Evolutionary conservation across 2,888 invertebrate species (phyloP).

Genomic region (Blastobasis adustella): DNA sequence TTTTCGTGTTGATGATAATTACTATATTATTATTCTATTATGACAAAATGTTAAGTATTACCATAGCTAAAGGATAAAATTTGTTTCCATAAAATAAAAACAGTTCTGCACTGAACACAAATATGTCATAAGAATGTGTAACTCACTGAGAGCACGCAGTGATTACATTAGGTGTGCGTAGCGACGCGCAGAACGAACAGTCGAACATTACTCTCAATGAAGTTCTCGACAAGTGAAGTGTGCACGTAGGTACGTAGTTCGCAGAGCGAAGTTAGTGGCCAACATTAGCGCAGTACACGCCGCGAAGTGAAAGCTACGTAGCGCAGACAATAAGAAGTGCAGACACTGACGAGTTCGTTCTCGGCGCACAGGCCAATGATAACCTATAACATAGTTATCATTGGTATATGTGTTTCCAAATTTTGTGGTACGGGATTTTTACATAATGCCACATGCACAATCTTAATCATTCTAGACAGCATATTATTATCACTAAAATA

Average conservation of each 20-base stretch:
- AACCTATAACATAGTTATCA: slow-evolving; percentile 76
- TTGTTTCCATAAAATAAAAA: slow-evolving; percentile 11
- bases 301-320: slow-evolving; percentile 72
- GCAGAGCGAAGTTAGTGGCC: slow-evolving; percentile 67
- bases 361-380: slow-evolving; percentile 76
- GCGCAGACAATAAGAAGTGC: slow-evolving; percentile 74
- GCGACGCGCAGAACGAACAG: slow-evolving; percentile 62
- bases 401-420: slow-evolving; percentile 66
- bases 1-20: too few relatives aligned
- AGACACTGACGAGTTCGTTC: slow-evolving; percentile 71
- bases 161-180: slow-evolving; percentile 66
- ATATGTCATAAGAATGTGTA: slow-evolving; percentile 66
- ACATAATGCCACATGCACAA: slow-evolving; percentile 3
- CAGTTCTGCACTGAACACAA: slow-evolving; percentile 52
- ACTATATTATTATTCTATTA: too few relatives aligned
- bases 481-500: background rate
- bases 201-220: slow-evolving; percentile 63
- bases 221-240: slow-evolving; percentile 61
- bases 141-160: slow-evolving; percentile 74
- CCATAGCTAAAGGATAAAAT: slow-evolving; percentile 12
- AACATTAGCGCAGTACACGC: slow-evolving; percentile 66
- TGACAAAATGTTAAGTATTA: background rate
- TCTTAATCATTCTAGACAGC: background rate
- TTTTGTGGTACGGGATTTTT: slow-evolving; percentile 57
- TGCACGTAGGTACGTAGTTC: slow-evolving; percentile 70